phyloP scores from a whole-genome alignment of 2,888 invertebrate genomes.

The Leptinotarsa peninsularis region DNA sequence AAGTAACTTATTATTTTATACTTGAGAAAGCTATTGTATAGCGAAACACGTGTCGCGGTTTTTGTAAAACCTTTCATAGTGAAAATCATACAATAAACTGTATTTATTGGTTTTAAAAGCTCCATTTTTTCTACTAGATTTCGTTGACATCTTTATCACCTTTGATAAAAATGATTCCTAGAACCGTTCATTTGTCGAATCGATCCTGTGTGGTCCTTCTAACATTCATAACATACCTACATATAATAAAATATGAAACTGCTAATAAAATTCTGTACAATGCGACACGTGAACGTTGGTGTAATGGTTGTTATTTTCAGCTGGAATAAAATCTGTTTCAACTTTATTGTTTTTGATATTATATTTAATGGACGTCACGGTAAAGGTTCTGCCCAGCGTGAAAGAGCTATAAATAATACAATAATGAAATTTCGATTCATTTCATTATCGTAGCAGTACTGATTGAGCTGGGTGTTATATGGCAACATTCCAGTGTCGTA shows the following conservation, averaged over 20 bases:
- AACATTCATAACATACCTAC: slow-evolving; percentile 6
- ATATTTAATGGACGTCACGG: slow-evolving; percentile 40
- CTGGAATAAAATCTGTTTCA: slow-evolving; percentile 33
- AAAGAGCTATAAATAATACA: slow-evolving; percentile 39
- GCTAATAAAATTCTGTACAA: slow-evolving; percentile 34
- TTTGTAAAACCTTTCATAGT: not conserved
- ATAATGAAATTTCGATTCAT: slow-evolving; percentile 42
- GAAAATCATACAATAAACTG: no score
- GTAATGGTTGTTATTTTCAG: slow-evolving; percentile 26
- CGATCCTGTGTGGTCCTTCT: slow-evolving; percentile 23
- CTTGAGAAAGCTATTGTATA: no score
- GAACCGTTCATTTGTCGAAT: not conserved
- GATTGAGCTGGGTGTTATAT: slow-evolving; percentile 21
- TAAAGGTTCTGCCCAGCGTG: slow-evolving; percentile 31
- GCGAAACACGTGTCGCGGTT: no score
- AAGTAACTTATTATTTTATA: no score
- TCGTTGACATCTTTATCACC: not conserved
- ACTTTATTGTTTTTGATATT: slow-evolving; percentile 38
- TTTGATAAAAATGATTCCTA: not conserved
- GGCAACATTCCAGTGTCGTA: slow-evolving; percentile 13
- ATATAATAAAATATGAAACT: slow-evolving; percentile 27
- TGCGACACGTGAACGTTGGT: slow-evolving; percentile 19
- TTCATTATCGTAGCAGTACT: slow-evolving; percentile 36
- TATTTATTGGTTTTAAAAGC: no score
- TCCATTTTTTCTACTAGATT: no score